phyloP scores from a whole-genome alignment of 2,113 vertebrate species.

The Corythaixoides concolor region DNA sequence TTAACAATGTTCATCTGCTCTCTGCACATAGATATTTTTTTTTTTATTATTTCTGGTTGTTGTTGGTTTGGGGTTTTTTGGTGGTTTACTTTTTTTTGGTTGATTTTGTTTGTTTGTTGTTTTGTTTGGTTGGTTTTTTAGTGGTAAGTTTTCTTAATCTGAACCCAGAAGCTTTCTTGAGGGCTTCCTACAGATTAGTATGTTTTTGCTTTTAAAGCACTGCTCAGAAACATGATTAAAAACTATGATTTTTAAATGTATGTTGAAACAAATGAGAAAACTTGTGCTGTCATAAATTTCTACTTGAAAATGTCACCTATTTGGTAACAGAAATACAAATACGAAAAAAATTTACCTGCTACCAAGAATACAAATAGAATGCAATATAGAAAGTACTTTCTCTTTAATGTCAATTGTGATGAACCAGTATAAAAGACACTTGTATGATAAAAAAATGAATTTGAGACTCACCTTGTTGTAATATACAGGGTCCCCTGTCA shows the following conservation, averaged over 20 bases:
- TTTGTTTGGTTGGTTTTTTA: neutral
- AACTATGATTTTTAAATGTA: neutral
- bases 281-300: neutral
- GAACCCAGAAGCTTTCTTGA: neutral
- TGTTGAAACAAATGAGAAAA: neutral
- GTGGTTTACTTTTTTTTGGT: too few relatives aligned
- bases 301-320: neutral
- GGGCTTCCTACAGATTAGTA: neutral
- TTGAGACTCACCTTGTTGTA: slow-evolving; percentile 88
- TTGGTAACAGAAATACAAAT: neutral
- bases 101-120: too few relatives aligned
- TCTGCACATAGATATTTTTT: neutral
- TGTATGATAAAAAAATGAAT: neutral
- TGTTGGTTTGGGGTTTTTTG: too few relatives aligned
- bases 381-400: neutral
- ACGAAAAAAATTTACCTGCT: neutral
- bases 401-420: neutral
- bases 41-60: neutral
- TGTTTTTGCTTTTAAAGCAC: neutral
- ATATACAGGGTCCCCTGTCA: slow-evolving; percentile 93
- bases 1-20: neutral
- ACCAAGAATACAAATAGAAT: neutral
- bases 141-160: neutral
- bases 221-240: neutral
- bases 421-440: neutral